Evolutionary conservation across 2,797 vertebrate genomes (phyloP).

Genomic region (Petrocephalus sullivani): DNA sequence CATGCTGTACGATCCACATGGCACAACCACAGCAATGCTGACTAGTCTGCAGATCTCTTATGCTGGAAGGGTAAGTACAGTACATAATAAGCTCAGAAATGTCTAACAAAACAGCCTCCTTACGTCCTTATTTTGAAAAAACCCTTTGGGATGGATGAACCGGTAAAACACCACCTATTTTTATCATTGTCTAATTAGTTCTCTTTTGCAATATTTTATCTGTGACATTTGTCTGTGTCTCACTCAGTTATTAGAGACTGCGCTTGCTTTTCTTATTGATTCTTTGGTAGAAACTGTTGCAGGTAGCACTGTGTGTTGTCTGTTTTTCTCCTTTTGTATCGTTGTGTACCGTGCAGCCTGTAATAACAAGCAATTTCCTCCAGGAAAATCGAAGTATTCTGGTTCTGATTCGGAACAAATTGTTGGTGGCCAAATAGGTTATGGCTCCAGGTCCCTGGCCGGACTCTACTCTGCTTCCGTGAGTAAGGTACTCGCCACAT

Average conservation of each 20-base stretch:
- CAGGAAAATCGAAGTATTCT: not conserved
- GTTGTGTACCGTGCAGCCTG: not conserved
- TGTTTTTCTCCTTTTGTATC: not conserved
- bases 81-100: not conserved
- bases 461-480: not conserved
- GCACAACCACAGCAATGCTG: not conserved
- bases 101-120: not conserved
- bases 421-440: not conserved
- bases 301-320: not conserved
- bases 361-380: not conserved
- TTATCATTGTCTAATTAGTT: not conserved
- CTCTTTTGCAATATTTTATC: not conserved
- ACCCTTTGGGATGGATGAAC: not conserved
- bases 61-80: not conserved
- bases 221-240: not conserved
- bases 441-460: not conserved
- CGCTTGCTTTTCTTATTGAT: not conserved
- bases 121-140: not conserved
- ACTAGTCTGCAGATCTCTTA: not conserved
- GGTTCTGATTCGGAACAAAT: not conserved
- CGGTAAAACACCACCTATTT: not conserved
- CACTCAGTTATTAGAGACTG: not conserved
- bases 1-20: not conserved
- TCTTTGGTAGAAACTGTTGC: not conserved
- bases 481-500: not conserved